Evolutionary conservation across 2,888 invertebrate species (phyloP), one percentile per base, ranked within the genome.

Genomic region (Cephus pygmeus): DNA sequence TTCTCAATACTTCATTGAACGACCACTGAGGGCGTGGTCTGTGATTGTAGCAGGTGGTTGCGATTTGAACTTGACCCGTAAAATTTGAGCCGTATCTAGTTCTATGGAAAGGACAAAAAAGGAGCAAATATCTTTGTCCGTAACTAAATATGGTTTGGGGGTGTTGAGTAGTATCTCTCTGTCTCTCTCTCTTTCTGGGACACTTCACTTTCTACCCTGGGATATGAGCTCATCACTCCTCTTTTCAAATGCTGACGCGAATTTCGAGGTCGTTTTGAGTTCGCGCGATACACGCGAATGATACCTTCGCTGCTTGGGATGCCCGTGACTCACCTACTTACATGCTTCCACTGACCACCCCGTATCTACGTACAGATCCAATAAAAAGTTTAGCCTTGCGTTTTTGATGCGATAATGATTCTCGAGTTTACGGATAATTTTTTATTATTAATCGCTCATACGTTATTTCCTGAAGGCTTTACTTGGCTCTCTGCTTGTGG

Each of bases 31-130:
- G 86, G 86, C 84, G 86, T 86, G 86, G 86, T 78, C 81, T 79
- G 77, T 74, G 73, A 76, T 81, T 84, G 23, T 82, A 84, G 83
- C 86, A 86, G 86, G 86, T 86, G 85, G 85, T 85, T 81, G 83
- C 69, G 31, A 77, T 79, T 80, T 75, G 68, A 80, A 80, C 36
- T 71, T 78, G 73, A 76, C 40, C 40, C 56, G 33, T n/a, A 71
- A 11, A 31, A 71, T 71, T 71, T 11, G 71, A 31, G 71, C 31
- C 71, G 1, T 71, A 23, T 12, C 33, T 31, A 15, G 12, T 71
- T 12, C 1, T 31, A 11, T 33, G 15, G 12, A 71, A 71, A 71
- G 33, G 31, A 31, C 31, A 33, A 56, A 56, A 23, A 56, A 9
- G 15, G 6, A 40, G 2, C 3, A 15, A 56, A 56, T 56, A 56